These are phyloP conservation scores for Tetrapedia diversipes DNA, from an alignment of 2,888 invertebrate genomes.

Conservation along the genomic window DNA sequence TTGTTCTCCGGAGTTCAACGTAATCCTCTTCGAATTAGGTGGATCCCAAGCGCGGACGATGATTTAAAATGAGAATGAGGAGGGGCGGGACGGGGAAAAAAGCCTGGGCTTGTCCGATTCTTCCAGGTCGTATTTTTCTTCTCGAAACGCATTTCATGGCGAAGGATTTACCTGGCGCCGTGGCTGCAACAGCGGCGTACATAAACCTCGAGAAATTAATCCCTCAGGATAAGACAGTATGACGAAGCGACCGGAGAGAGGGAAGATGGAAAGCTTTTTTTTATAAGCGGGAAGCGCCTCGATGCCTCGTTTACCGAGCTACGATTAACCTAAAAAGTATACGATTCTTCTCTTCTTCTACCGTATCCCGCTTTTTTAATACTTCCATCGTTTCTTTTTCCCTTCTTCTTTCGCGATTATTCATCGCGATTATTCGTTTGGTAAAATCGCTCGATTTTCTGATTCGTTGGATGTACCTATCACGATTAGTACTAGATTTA, in stretches of 20 bases:
- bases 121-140: slow-evolving; percentile 66
- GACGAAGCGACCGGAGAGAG: slow-evolving; percentile 64
- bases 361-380: slow-evolving; percentile 18
- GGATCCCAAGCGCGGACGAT: slow-evolving; percentile 31
- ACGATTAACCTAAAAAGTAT: slow-evolving; percentile 77
- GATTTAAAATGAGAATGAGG: slow-evolving; percentile 54
- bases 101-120: slow-evolving; percentile 52
- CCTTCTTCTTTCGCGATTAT: too few species aligned
- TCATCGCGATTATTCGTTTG: background rate
- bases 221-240: slow-evolving; percentile 73
- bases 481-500: too few species aligned
- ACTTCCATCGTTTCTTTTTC: background rate
- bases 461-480: too few species aligned
- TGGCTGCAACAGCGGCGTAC: slow-evolving; percentile 61
- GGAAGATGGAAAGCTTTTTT: slow-evolving; percentile 63
- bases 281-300: slow-evolving; percentile 68
- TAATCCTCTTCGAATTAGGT: slow-evolving; percentile 48
- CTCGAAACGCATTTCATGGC: slow-evolving; percentile 59
- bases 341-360: slow-evolving; percentile 52
- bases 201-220: slow-evolving; percentile 76
- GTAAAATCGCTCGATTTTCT: too few species aligned
- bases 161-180: slow-evolving; percentile 66
- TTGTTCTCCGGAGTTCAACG: background rate
- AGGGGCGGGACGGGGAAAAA: background rate
- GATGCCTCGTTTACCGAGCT: slow-evolving; percentile 74